Evolutionary conservation across 2,797 vertebrate genomes (phyloP).

Genomic region (Eremophila alpestris): DNA sequence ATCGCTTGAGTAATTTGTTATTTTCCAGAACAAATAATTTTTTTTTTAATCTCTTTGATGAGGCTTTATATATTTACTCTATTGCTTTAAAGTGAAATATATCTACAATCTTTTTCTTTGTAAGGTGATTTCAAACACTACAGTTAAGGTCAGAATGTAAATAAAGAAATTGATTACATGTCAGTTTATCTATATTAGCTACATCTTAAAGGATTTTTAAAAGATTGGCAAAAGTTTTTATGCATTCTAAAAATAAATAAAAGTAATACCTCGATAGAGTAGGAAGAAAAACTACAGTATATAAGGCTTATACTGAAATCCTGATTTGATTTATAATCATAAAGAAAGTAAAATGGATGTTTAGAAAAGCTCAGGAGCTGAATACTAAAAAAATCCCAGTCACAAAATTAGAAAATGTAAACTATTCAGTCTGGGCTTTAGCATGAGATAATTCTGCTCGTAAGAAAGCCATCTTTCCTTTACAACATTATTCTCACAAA

Average conservation of each 20-base stretch:
- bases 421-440: background rate
- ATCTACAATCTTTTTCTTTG: background rate
- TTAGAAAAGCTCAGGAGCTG: background rate
- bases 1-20: background rate
- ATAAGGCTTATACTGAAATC: background rate
- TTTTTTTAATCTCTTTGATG: background rate
- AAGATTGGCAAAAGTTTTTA: background rate
- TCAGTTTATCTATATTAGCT: conserved; percentile 14
- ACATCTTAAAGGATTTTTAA: background rate
- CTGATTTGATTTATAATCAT: background rate
- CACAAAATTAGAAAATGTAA: background rate
- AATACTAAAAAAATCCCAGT: background rate
- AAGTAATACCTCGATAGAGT: background rate
- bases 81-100: background rate
- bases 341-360: background rate
- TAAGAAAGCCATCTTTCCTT: background rate
- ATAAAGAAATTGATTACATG: conserved; percentile 48
- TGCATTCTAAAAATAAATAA: background rate
- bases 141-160: conserved; percentile 26
- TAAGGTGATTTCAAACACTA: background rate
- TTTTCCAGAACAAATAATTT: background rate
- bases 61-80: background rate
- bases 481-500: background rate
- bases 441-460: background rate
- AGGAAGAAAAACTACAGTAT: background rate